Evolutionary conservation across 2,797 vertebrate genomes (phyloP), one percentile per base, ranked within the genome.

Genomic region (Danionella dracula): DNA sequence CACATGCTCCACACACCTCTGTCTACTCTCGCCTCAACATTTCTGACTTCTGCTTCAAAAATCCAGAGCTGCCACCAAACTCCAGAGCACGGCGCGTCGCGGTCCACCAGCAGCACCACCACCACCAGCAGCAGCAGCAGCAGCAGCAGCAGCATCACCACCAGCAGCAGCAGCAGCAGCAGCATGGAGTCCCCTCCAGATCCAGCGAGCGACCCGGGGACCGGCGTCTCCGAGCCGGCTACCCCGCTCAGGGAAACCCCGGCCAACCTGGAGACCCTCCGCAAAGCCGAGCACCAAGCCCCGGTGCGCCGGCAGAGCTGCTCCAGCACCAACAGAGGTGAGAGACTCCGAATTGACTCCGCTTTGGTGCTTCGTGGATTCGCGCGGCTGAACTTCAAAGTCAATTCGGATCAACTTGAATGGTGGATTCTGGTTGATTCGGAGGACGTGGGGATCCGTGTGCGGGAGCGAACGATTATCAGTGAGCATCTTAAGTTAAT

Each of bases 151-250:
- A n/a, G n/a, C n/a, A n/a, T n/a, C n/a, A n/a, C n/a, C n/a, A n/a
- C n/a, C n/a, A n/a, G n/a, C n/a, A n/a, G n/a, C n/a, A n/a, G n/a
- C n/a, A n/a, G n/a, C n/a, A 79, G 85, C 83, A 89, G n/a, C 91
- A 91, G 92, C 92, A 97, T 96, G 94, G 94, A 96, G 92, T 92
- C 93, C 87, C 93, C 93, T 88, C 92, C 94, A 89, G 93, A 94
- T 90, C 93, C 92, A 89, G 91, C 92, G 82, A 92, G 90, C 88
- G 92, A 94, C 88, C 91, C 93, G 91, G 92, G 91, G 85, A 93
- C 92, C 92, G 92, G 92, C 90, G 91, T 90, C 86, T 90, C 93
- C 83, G 92, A 94, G 87, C 88, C 92, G 90, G 92, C 90, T 88
- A 91, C 90, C 86, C 90, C 92, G 85, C 85, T 91, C 89, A 91